These are phyloP conservation scores for Pipistrellus nathusii DNA, from an alignment of 2,797 vertebrate species.

Conservation along the genomic window DNA sequence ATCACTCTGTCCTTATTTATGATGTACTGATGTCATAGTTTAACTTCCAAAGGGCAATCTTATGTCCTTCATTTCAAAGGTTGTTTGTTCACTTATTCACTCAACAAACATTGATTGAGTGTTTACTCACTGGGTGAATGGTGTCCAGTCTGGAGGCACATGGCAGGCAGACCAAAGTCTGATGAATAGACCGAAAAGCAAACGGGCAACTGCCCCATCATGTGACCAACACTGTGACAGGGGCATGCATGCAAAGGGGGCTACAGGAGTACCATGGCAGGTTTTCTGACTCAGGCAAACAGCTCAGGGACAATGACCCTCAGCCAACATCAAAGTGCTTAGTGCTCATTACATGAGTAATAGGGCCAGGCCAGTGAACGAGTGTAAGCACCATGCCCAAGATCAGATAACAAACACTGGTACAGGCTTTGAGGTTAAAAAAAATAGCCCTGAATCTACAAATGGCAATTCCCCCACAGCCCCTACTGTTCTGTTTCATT, in stretches of 20 bases:
- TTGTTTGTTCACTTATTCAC: neutral
- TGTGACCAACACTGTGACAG: accelerated
- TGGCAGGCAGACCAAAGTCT: neutral
- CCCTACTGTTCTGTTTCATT: neutral
- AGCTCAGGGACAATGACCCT: neutral
- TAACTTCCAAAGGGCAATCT: neutral
- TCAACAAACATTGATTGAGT: neutral
- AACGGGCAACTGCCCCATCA: neutral
- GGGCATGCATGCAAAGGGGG: too few species aligned
- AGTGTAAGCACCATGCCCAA: neutral
- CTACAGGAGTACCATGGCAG: neutral
- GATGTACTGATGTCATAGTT: neutral
- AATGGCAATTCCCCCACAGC: neutral
- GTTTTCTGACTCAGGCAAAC: neutral
- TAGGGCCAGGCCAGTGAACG: neutral
- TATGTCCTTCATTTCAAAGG: neutral
- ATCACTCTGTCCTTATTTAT: neutral
- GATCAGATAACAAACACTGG: neutral
- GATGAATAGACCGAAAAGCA: neutral
- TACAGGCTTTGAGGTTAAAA: neutral
- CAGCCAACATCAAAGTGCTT: neutral
- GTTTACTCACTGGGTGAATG: neutral
- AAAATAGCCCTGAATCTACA: neutral
- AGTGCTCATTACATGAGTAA: neutral
- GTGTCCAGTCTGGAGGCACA: neutral